phyloP scores from a whole-genome alignment of 2,113 vertebrate genomes.

The Epinephelus moara region DNA sequence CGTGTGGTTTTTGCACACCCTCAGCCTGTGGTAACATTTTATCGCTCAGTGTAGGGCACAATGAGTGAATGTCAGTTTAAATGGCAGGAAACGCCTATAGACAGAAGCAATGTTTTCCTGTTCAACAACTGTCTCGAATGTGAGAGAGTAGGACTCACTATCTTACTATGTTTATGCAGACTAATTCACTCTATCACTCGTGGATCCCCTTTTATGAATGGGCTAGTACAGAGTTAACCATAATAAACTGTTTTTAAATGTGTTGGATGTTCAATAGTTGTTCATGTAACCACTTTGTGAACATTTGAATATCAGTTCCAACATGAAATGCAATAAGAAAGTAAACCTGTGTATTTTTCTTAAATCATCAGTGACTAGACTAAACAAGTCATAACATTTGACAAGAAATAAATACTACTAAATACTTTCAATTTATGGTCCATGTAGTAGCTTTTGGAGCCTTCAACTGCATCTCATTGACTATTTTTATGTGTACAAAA shows the following conservation, averaged over 20 bases:
- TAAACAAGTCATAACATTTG: too few species aligned
- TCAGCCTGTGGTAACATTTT: background rate
- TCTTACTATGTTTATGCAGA: background rate
- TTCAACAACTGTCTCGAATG: background rate
- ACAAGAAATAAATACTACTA: too few species aligned
- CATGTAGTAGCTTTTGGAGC: too few species aligned
- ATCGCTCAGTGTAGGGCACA: background rate
- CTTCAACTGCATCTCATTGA: too few species aligned
- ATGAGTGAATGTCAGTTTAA: conserved; percentile 5
- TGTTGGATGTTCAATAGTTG: background rate
- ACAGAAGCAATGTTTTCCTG: background rate
- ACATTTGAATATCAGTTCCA: background rate
- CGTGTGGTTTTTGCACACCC: background rate
- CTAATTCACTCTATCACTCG: background rate
- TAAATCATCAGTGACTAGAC: background rate
- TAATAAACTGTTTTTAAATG: background rate
- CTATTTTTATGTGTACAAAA: too few species aligned
- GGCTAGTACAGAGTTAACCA: background rate
- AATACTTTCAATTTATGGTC: too few species aligned
- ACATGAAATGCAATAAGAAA: background rate
- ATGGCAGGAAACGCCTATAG: conserved; percentile 9
- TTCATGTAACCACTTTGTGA: background rate
- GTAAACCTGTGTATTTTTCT: too few species aligned
- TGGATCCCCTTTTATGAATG: too few species aligned
- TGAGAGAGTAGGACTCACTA: background rate